Percentiles rank a stretch among this genome's conserved stretches.
These are phyloP conservation scores for Hydrophis major DNA, from an alignment of 2,797 vertebrate genomes.

Conservation along the genomic window DNA sequence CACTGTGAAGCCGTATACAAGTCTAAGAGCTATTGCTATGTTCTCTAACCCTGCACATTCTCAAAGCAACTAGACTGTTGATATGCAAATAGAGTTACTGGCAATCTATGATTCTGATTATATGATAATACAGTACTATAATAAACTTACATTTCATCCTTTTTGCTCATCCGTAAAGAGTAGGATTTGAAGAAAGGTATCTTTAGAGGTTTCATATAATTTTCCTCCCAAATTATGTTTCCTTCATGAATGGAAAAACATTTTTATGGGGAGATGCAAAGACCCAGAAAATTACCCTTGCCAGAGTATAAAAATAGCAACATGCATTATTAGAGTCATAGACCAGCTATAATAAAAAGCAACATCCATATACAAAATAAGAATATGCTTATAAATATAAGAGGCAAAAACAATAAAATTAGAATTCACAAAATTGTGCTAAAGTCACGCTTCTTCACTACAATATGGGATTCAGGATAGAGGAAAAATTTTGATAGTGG, in stretches of 20 bases:
- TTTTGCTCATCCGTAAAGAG: constrained; percentile 1
- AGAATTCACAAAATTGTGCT: not conserved
- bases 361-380: not conserved
- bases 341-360: not conserved
- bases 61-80: not conserved
- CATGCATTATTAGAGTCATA: not conserved
- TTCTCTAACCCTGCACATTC: not conserved
- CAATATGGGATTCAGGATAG: not conserved
- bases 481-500: not conserved
- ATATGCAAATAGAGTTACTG: not conserved
- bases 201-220: not conserved
- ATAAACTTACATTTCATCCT: constrained; percentile 19
- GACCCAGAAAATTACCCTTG: not conserved
- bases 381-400: not conserved
- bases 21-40: not conserved
- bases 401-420: not conserved
- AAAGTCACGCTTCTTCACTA: not conserved
- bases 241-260: not conserved
- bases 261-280: not conserved
- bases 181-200: not conserved
- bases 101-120: constrained; percentile 17
- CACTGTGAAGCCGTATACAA: not conserved
- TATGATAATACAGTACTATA: constrained; percentile 7
- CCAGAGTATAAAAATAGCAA: not conserved
- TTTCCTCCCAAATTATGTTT: not conserved